Evolutionary conservation across 37 sponge, comb jelly and placozoan species (phyloP).

Genomic region (Halisarca cf. caerulea): DNA sequence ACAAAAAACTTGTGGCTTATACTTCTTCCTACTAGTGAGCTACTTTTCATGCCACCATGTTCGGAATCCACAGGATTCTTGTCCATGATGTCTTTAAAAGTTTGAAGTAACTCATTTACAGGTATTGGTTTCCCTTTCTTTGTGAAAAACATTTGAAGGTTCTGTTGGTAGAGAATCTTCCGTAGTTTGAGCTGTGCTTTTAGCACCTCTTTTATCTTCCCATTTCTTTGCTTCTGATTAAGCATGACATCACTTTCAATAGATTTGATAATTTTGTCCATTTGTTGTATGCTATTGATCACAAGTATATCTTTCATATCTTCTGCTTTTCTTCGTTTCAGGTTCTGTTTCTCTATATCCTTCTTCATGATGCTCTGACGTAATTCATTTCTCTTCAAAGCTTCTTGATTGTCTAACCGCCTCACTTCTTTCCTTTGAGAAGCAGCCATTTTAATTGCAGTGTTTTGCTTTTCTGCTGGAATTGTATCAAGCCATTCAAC

Average conservation of each 20-base stretch:
- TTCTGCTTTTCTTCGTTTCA: not conserved
- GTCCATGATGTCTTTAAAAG: not conserved
- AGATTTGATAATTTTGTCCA: constrained; percentile 18
- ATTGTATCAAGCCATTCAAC: constrained; percentile 29
- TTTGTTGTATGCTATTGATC: too few relatives aligned
- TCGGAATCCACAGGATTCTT: not conserved
- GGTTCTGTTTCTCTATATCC: constrained; percentile 12
- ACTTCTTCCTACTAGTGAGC: too few relatives aligned
- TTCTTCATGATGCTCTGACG: not conserved
- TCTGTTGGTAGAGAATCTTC: constrained; percentile 28
- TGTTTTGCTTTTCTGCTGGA: constrained; percentile 1
- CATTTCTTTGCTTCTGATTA: constrained; percentile 6
- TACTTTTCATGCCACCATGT: too few relatives aligned
- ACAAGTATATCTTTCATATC: constrained; percentile 17
- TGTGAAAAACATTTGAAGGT: constrained; percentile 35
- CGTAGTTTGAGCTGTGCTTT: constrained; percentile 39
- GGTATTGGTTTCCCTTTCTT: constrained; percentile 25
- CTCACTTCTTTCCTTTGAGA: not conserved
- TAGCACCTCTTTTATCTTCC: constrained; percentile 3
- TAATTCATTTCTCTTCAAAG: not conserved
- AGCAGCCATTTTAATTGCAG: not conserved
- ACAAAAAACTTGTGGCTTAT: too few relatives aligned
- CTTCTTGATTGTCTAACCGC: not conserved
- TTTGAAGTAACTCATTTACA: constrained; percentile 34
- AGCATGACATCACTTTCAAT: not conserved